phyloP scores from a whole-genome alignment of 2,888 invertebrate species.

The Ormyrus nitidulus region DNA sequence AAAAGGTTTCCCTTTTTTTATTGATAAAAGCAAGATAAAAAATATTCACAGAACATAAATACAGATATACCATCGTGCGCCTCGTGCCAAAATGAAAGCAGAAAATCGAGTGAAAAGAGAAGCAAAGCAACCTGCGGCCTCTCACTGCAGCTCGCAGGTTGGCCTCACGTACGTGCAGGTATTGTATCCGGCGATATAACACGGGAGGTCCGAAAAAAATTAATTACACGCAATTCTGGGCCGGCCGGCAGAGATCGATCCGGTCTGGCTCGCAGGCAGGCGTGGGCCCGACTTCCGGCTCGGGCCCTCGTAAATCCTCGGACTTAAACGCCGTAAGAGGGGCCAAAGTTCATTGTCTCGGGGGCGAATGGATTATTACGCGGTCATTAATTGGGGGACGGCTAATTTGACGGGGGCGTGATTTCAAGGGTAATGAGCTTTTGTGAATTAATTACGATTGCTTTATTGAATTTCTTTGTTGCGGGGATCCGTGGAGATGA shows the following conservation, averaged over 20 bases:
- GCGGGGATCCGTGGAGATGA: too few species aligned
- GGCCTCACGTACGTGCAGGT: neutral
- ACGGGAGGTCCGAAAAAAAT: slow-evolving; percentile 27
- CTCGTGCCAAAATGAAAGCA: too few species aligned
- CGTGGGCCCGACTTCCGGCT: slow-evolving; percentile 33
- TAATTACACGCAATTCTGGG: slow-evolving; percentile 48
- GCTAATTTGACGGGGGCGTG: too few species aligned
- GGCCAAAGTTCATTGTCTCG: neutral
- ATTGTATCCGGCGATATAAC: neutral
- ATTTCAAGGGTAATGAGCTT: too few species aligned
- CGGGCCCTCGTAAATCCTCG: neutral
- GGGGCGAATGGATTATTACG: too few species aligned
- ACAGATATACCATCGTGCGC: too few species aligned
- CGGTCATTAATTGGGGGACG: too few species aligned
- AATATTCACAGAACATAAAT: too few species aligned
- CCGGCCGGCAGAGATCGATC: slow-evolving; percentile 32
- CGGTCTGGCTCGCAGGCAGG: slow-evolving; percentile 33
- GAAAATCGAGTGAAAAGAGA: slow-evolving; percentile 5
- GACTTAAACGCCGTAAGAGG: neutral
- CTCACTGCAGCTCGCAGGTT: neutral
- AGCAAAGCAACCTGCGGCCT: slow-evolving; percentile 4
- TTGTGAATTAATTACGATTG: too few species aligned
- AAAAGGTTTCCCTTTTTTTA: too few species aligned
- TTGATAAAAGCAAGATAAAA: too few species aligned
- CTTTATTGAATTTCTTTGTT: too few species aligned